These are phyloP conservation scores for Callipepla californica DNA, from an alignment of 2,113 vertebrate species.

Conservation along the genomic window DNA sequence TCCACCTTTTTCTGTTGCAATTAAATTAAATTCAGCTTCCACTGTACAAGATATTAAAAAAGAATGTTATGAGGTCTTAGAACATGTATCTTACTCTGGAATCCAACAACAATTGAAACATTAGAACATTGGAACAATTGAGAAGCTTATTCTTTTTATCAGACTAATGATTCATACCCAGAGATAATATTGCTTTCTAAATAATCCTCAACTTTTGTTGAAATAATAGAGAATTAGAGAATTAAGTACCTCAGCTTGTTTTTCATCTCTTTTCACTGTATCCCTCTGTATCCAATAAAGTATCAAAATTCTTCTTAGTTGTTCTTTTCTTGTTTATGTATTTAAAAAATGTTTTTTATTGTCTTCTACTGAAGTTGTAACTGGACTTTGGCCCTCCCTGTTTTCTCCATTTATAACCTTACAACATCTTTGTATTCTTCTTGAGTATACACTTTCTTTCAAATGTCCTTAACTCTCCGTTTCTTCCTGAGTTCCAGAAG, in stretches of 20 bases:
- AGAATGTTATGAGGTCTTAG: too few relatives aligned
- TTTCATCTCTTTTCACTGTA: background rate
- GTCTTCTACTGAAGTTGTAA: background rate
- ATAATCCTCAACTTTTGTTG: background rate
- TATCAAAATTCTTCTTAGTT: background rate
- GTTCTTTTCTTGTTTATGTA: background rate
- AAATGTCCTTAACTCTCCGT: background rate
- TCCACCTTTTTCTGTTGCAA: background rate
- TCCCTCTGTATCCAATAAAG: background rate
- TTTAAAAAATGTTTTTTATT: background rate
- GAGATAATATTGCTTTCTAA: background rate
- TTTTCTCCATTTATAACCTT: background rate
- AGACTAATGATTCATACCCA: background rate
- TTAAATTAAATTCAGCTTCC: fast-evolving
- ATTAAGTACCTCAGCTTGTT: background rate
- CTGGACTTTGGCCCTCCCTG: background rate
- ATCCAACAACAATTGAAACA: too few relatives aligned
- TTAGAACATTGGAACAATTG: background rate
- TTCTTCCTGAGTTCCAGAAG: background rate
- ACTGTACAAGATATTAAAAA: background rate
- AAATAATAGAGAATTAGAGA: background rate
- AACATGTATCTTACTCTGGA: background rate
- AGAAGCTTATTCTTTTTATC: background rate
- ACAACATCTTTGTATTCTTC: background rate
- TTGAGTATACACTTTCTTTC: background rate